Percentiles rank a stretch among this genome's conserved stretches.
Conservation (phyloP, 2,888 invertebrate genomes). For the Tuta absoluta region DNA sequence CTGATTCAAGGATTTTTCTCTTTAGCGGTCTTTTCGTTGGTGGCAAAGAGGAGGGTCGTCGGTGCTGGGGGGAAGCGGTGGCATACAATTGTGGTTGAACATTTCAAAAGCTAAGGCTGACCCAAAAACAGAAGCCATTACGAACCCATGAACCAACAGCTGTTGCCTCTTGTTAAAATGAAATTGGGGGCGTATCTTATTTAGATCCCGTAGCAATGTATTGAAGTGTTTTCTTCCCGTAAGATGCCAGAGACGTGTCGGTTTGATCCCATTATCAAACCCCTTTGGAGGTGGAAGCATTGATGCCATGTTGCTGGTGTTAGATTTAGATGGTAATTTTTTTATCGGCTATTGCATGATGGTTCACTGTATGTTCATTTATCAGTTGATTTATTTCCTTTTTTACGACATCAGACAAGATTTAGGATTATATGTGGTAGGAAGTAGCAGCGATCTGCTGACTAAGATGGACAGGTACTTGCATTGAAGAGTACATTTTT, state of each 20-base stretch:
- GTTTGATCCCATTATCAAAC: slow-evolving; percentile 51
- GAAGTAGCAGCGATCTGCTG: too few relatives aligned
- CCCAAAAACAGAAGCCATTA: background rate
- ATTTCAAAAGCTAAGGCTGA: background rate
- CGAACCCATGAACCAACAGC: background rate
- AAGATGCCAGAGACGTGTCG: slow-evolving; percentile 56
- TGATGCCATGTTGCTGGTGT: background rate
- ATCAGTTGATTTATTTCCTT: too few relatives aligned
- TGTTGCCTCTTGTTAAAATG: background rate
- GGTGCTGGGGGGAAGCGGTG: background rate
- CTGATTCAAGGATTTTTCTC: background rate
- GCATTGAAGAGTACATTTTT: too few relatives aligned
- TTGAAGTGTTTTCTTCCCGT: slow-evolving; percentile 50
- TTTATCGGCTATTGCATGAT: background rate
- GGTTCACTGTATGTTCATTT: background rate
- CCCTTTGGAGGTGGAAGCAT: slow-evolving; percentile 10
- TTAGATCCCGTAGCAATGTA: slow-evolving; percentile 27
- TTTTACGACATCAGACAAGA: too few relatives aligned
- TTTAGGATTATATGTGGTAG: too few relatives aligned
- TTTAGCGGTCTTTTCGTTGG: too few relatives aligned
- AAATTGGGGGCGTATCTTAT: background rate
- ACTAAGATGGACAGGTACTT: too few relatives aligned
- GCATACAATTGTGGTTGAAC: background rate
- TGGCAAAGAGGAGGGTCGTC: background rate
- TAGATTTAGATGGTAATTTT: background rate